Conservation (phyloP, 2,888 invertebrate species). For the Phrixothrix hirtus region DNA sequence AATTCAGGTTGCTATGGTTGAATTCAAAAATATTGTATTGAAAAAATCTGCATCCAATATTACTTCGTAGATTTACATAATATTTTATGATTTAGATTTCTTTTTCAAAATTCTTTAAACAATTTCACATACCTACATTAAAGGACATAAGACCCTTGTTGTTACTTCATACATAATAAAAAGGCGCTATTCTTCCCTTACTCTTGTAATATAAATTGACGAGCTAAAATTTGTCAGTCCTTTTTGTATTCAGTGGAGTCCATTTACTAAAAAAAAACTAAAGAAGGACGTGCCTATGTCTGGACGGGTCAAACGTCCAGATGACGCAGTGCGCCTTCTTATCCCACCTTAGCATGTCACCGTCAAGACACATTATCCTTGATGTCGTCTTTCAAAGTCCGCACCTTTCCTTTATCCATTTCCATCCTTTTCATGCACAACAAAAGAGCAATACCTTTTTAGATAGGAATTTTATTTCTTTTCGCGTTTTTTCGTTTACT, state of each 20-base stretch:
- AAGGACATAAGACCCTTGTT: too few species aligned
- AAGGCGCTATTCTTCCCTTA: too few species aligned
- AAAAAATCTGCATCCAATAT: constrained; percentile 36
- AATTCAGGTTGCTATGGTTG: too few species aligned
- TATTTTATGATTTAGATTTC: too few species aligned
- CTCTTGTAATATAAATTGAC: constrained; percentile 20
- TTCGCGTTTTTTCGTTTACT: constrained; percentile 17
- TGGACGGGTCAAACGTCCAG: constrained; percentile 32
- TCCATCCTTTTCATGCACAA: constrained; percentile 30
- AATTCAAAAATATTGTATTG: constrained; percentile 34
- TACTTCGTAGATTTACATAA: too few species aligned
- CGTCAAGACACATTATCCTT: constrained; percentile 31
- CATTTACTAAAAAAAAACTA: constrained; percentile 24
- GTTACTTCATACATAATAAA: too few species aligned
- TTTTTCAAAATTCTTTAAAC: too few species aligned
- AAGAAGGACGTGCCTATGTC: constrained; percentile 14
- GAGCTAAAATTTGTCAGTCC: constrained; percentile 10
- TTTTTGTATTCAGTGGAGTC: constrained; percentile 21
- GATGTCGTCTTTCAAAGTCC: constrained; percentile 31
- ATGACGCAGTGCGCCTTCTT: constrained; percentile 32
- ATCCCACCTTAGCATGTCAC: constrained; percentile 32
- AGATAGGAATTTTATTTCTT: constrained; percentile 31
- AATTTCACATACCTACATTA: too few species aligned
- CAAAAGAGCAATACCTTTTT: constrained; percentile 36
- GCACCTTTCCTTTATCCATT: constrained; percentile 27